phyloP scores from a whole-genome alignment of 2,888 invertebrate species.

The Sicus ferrugineus region DNA sequence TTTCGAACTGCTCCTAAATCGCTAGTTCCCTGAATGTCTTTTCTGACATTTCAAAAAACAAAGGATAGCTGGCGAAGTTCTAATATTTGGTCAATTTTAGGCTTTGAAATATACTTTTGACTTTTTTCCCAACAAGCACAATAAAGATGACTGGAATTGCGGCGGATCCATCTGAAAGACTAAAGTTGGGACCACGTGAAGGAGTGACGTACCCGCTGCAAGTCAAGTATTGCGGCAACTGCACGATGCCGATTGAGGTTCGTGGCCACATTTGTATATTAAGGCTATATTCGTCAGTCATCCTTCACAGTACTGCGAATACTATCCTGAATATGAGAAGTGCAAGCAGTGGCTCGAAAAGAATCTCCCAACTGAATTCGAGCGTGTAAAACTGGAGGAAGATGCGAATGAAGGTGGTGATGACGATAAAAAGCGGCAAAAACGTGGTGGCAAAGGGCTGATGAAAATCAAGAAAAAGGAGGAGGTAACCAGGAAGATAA shows the following conservation, averaged over 20 bases:
- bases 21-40: too few species aligned
- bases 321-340: constrained; percentile 96
- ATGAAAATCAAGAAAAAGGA: constrained; percentile 95
- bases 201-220: constrained; percentile 82
- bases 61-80: too few species aligned
- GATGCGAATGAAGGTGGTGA: constrained; percentile 75
- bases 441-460: constrained; percentile 95
- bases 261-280: constrained; percentile 40
- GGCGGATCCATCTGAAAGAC: constrained; percentile 68
- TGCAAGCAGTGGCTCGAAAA: constrained; percentile 97
- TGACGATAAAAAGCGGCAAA: constrained; percentile 95
- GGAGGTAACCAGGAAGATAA: constrained; percentile 85
- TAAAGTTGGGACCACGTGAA: constrained; percentile 73
- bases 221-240: constrained; percentile 92
- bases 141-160: constrained; percentile 69
- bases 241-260: constrained; percentile 92
- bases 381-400: constrained; percentile 75
- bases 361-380: constrained; percentile 92
- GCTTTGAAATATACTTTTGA: neutral
- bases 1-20: too few species aligned
- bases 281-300: neutral
- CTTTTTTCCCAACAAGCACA: neutral
- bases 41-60: too few species aligned
- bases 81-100: neutral
- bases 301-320: constrained; percentile 87